Evolutionary conservation across 2,113 vertebrate species (phyloP), one percentile per base, ranked within the genome.

Genomic region (Delphinus delphis): DNA sequence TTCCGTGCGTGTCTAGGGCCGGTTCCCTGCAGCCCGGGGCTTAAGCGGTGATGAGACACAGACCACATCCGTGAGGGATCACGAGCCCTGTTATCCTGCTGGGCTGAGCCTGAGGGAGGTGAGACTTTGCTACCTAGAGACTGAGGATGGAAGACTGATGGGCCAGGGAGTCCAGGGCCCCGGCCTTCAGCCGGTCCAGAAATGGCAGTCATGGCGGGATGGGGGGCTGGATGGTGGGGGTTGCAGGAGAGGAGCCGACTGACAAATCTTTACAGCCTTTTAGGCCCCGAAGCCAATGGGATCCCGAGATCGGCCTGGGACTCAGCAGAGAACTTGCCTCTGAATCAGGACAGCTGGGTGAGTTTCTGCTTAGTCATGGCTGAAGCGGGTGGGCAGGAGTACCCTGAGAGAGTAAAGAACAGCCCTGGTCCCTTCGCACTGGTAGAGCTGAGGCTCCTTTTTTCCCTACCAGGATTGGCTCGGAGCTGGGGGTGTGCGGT

Each of bases 1-100:
- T 36, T 18, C 4, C 1, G 1, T 7, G 11, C 1, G 1, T 31
- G 13, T 26, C 9, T 36, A 3, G 36, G 47, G 26, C 50, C 17
- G 47, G 25, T 15, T 25, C n/a, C 12, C 33, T 68, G 62, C 38
- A 8, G 9, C 18, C 4, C 6, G 1, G 9, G 25, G 33, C 14
- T 25, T 18, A 3, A 9, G 26, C 0, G 2, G 31, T 15, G 36
- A 36, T 11, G 23, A 33, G 47, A 41, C 18, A 20, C 3, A 67
- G 15, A 14, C 63, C 33, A 44, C 21, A 31, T 5, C 36, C 1
- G 0, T 1, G 8, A 23, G 33, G 26, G 47, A 67, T n/a, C 36
- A 17, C 17, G 31, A 47, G 20, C 23, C 2, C 36, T 60, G 23
- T 10, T 90, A 2, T 60, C 17, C 79, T 18, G 25, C 3, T 4